Evolutionary conservation across 2,113 vertebrate genomes (phyloP), one percentile per base, ranked within the genome.

Genomic region (Gadus macrocephalus): DNA sequence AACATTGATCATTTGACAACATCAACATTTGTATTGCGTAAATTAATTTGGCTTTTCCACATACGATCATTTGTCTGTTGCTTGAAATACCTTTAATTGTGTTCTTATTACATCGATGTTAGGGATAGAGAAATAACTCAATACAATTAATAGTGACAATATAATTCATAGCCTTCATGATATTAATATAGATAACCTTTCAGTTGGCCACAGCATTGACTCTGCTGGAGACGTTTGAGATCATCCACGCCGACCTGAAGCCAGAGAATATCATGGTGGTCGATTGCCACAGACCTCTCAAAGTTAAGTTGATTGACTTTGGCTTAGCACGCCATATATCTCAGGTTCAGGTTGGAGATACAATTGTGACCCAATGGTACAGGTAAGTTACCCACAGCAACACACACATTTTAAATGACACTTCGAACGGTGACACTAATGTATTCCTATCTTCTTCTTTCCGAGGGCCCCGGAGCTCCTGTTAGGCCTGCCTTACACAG

Each of bases 281-380:
- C 1, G 56, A 76, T 25, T 25, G 25, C 25, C 25, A 15, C 77
- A 74, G 69, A 53, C 76, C 73, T 0, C 73, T 58, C 38, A 56
- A n/a, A 25, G 42, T 81, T 8, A 81, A 76, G 64, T 5, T 83
- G 12, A 81, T 81, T 61, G 76, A 83, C 61, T 80, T 78, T 0
- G 63, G 75, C 7, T 12, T 74, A 22, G 69, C 68, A 4, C 2
- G n/a, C 14, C 4, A 73, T 0, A 12, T 20, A 2, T 71, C 73
- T 4, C 1, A 58, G 3, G 12, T 19, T 3, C 17, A 0, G 14
- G 11, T 2, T 1, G 62, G 55, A 38, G 16, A 22, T 0, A 55
- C 62, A 1, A 14, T 76, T 3, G 69, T 75, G 53, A 80, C n/a
- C 31, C 53, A 27, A 1, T 62, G 42, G 62, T 73, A 73, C 63